Percentiles rank a stretch among this genome's conserved stretches.
Conservation (phyloP, 2,797 vertebrate species). For the Masticophis lateralis region DNA sequence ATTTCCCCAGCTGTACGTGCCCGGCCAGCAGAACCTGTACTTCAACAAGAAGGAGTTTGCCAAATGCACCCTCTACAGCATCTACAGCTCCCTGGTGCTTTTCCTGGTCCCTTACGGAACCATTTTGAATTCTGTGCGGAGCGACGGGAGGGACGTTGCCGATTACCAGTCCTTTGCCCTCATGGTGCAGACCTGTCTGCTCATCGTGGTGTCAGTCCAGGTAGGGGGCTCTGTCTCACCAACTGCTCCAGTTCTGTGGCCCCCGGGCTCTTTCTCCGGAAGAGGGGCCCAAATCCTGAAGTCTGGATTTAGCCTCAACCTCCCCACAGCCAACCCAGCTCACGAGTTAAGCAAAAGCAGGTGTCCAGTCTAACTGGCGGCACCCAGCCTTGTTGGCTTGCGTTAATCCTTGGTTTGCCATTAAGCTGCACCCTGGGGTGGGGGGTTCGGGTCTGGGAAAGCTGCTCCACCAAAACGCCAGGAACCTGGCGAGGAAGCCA, state of each 20-base stretch:
- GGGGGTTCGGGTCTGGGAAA: background rate
- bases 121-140: conserved; percentile 78
- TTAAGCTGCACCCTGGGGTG: background rate
- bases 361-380: background rate
- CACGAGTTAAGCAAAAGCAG: too few species aligned
- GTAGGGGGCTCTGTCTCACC: conserved; percentile 59
- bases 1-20: conserved; percentile 87
- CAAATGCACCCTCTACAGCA: conserved; percentile 81
- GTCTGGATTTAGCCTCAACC: background rate
- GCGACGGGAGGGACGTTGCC: conserved; percentile 85
- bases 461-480: background rate
- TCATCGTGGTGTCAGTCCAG: conserved; percentile 83
- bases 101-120: conserved; percentile 90
- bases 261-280: background rate
- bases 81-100: conserved; percentile 91
- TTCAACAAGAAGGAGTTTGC: conserved; percentile 87
- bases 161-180: conserved; percentile 94
- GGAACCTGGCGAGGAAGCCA: background rate
- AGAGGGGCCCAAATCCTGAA: too few species aligned
- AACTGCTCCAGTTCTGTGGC: background rate
- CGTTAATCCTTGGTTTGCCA: too few species aligned
- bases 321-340: too few species aligned
- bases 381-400: background rate
- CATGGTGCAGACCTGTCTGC: conserved; percentile 85
- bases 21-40: conserved; percentile 86